These are phyloP conservation scores for Oreortyx pictus DNA, from an alignment of 2,797 vertebrate species.

Conservation along the genomic window DNA sequence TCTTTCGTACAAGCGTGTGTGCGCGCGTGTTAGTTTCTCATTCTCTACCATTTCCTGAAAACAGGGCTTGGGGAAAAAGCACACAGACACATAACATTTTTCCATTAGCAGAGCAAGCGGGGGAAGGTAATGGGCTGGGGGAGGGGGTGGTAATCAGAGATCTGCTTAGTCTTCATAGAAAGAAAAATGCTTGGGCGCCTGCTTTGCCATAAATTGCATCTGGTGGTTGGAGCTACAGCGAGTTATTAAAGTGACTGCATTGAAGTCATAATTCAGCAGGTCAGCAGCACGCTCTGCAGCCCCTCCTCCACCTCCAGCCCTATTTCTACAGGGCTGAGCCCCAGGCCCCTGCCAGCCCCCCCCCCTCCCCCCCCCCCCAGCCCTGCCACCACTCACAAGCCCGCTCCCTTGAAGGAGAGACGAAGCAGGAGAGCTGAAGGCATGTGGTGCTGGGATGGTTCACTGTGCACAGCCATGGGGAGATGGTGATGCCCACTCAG, in stretches of 20 bases:
- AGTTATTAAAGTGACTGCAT: constrained; percentile 69
- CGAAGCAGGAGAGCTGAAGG: neutral
- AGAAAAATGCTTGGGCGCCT: constrained; percentile 71
- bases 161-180: constrained; percentile 72
- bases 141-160: constrained; percentile 67
- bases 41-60: constrained; percentile 75
- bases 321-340: constrained; percentile 32
- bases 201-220: constrained; percentile 72
- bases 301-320: constrained; percentile 54
- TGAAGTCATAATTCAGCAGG: constrained; percentile 70
- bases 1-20: neutral
- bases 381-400: neutral
- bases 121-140: constrained; percentile 73
- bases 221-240: constrained; percentile 72
- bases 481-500: neutral
- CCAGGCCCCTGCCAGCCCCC: constrained; percentile 12
- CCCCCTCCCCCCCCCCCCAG: neutral
- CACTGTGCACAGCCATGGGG: neutral
- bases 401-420: neutral
- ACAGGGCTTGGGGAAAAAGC: constrained; percentile 60
- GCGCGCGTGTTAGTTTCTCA: constrained; percentile 4
- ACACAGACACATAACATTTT: constrained; percentile 72
- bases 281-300: constrained; percentile 43
- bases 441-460: neutral
- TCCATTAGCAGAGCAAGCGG: constrained; percentile 74